Evolutionary conservation across 2,797 vertebrate species (phyloP), one percentile per base, ranked within the genome.

Genomic region (Pseudopleuronectes americanus): DNA sequence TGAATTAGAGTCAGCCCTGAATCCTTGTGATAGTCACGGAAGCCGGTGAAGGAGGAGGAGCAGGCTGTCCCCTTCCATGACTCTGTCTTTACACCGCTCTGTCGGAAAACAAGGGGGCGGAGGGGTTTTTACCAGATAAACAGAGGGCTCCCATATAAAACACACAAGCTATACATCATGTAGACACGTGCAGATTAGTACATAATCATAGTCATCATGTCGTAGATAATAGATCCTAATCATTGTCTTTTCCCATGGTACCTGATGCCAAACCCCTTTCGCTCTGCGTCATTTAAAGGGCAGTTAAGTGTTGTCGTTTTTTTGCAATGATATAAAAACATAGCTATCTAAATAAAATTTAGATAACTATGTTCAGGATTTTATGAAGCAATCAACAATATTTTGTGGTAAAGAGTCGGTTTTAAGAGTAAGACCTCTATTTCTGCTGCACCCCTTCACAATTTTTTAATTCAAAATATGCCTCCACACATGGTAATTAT

Each of bases 1-100:
- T 88, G 91, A 94, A 96, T 97, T 97, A 98, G 89, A 93, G 84
- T 97, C 96, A 97, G 94, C 90, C 86, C 87, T 89, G 92, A 90
- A 93, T 92, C 89, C 90, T 91, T 89, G 93, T 93, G 95, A 93
- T 94, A 96, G 96, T 96, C 96, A 97, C 93, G 92, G 89, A 96
- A 96, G 93, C 92, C 82, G 80, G 81, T 79, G 58, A 84, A 81
- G 75, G 81, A 71, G 81, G 79, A 69, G 79, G 76, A 86, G 85
- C 64, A 80, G 76, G 64, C 71, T 83, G 83, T 88, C 82, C 77
- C 84, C 70, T 68, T 80, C 79, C 59, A 58, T 60, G 23, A 76
- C 59, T 79, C 69, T 76, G 70, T 72, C 78, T 79, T 79, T 79
- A 79, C 68, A 21, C 64, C 47, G 31, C 57, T 74, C 71, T 61